A percentile compares a stretch with the other conserved stretches of the same genome.
phyloP scores from a whole-genome alignment of 2,888 invertebrate species.

The Macrophya alboannulata region DNA sequence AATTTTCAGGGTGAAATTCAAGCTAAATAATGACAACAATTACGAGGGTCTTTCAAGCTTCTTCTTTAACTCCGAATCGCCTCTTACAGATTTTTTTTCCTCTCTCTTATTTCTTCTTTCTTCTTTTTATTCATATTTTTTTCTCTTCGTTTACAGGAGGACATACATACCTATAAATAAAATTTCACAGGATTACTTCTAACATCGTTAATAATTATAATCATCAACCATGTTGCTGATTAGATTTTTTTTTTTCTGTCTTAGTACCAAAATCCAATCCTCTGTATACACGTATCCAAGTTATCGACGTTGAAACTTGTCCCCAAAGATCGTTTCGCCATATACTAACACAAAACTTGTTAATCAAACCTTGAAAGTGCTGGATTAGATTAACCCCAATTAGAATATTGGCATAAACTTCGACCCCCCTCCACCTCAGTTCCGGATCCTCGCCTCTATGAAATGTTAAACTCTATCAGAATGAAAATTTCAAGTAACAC shows the following conservation, averaged over 20 bases:
- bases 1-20: slow-evolving; percentile 32
- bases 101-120: too few relatives aligned
- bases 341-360: neutral
- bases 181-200: too few relatives aligned
- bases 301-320: neutral
- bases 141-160: neutral
- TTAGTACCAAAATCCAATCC: too few relatives aligned
- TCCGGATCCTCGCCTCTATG: neutral
- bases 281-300: too few relatives aligned
- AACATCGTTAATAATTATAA: too few relatives aligned
- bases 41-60: slow-evolving; percentile 3
- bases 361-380: neutral
- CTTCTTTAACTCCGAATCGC: slow-evolving; percentile 7
- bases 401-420: slow-evolving; percentile 6
- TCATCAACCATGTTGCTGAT: too few relatives aligned
- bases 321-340: neutral
- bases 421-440: neutral
- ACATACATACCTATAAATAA: too few relatives aligned
- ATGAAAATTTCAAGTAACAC: slow-evolving; percentile 38
- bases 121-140: too few relatives aligned
- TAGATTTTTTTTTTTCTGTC: too few relatives aligned
- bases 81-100: neutral
- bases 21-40: slow-evolving; percentile 30
- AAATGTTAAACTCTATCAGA: slow-evolving; percentile 26
- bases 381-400: slow-evolving; percentile 20